A percentile compares a stretch with the other conserved stretches of the same genome.
These are phyloP conservation scores for Dascyllus trimaculatus DNA, from an alignment of 2,113 vertebrate genomes.

Conservation along the genomic window DNA sequence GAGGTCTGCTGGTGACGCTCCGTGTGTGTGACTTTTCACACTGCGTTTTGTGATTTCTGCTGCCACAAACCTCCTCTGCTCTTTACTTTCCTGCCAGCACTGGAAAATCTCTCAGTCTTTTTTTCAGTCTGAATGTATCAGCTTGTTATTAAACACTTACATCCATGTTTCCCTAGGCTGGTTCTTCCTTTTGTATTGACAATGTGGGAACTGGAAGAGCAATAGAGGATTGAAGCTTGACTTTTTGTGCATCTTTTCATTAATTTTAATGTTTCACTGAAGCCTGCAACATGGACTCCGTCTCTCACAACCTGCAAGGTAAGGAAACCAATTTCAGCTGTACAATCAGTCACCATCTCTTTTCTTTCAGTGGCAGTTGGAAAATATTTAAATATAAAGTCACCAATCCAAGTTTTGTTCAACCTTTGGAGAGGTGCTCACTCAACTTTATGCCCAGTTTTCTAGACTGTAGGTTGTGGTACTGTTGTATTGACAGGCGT, in stretches of 20 bases:
- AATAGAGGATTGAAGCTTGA: conserved; percentile 14
- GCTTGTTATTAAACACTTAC: background rate
- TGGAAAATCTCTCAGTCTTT: background rate
- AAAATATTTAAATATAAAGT: too few relatives aligned
- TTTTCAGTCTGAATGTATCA: background rate
- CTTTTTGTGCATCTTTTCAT: background rate
- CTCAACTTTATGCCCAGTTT: too few relatives aligned
- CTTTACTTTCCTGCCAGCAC: background rate
- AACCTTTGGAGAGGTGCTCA: too few relatives aligned
- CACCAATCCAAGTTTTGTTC: too few relatives aligned
- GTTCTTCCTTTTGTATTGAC: background rate
- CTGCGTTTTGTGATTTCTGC: background rate
- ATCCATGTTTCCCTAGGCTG: background rate
- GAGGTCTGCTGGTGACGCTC: background rate
- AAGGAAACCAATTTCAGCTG: conserved; percentile 20
- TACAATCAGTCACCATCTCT: background rate
- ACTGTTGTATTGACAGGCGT: too few relatives aligned
- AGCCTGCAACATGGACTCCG: conserved; percentile 27
- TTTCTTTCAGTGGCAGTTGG: background rate
- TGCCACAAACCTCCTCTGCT: background rate
- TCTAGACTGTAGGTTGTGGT: too few relatives aligned
- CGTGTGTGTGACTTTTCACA: background rate
- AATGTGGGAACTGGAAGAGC: background rate
- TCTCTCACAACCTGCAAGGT: conserved; percentile 65
- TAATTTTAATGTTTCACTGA: background rate